A percentile compares a stretch with the other conserved stretches of the same genome.
Evolutionary conservation across 2,797 vertebrate genomes (phyloP).

Genomic region (Gila robusta): DNA sequence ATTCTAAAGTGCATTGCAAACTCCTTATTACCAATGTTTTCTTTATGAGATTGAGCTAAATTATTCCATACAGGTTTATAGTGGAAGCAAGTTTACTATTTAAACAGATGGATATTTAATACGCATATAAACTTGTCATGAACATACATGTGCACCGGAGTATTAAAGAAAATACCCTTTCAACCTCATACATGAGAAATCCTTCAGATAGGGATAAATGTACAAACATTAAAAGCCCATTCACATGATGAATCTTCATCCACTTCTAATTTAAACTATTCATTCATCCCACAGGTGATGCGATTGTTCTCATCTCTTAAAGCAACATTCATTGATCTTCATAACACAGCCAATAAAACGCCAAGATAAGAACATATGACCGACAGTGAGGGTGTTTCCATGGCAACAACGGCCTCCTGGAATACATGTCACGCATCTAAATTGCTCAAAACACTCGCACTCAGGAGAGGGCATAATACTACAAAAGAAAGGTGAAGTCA

Average conservation of each 20-base stretch:
- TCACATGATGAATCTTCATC: not conserved
- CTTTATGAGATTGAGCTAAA: not conserved
- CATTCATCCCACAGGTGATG: conserved; percentile 29
- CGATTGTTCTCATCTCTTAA: conserved; percentile 28
- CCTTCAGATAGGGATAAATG: not conserved
- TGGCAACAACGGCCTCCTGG: conserved; percentile 88
- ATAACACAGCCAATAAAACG: conserved; percentile 55
- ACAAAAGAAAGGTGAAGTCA: conserved; percentile 43
- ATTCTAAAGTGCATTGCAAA: not conserved
- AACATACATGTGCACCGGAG: not conserved
- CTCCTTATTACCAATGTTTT: not conserved
- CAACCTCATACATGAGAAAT: not conserved
- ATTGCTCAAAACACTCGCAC: conserved; percentile 74
- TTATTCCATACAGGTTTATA: not conserved
- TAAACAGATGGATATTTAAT: not conserved
- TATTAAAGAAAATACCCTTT: too few species aligned
- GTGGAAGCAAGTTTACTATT: not conserved
- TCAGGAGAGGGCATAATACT: conserved; percentile 38
- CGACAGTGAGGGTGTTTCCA: conserved; percentile 59
- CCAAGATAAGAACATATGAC: conserved; percentile 51
- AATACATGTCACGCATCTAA: conserved; percentile 92
- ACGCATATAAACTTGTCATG: not conserved
- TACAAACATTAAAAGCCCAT: not conserved
- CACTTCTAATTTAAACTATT: conserved; percentile 30
- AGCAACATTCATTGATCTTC: conserved; percentile 53